phyloP scores from a whole-genome alignment of 2,113 vertebrate species.

The Neotoma lepida region DNA sequence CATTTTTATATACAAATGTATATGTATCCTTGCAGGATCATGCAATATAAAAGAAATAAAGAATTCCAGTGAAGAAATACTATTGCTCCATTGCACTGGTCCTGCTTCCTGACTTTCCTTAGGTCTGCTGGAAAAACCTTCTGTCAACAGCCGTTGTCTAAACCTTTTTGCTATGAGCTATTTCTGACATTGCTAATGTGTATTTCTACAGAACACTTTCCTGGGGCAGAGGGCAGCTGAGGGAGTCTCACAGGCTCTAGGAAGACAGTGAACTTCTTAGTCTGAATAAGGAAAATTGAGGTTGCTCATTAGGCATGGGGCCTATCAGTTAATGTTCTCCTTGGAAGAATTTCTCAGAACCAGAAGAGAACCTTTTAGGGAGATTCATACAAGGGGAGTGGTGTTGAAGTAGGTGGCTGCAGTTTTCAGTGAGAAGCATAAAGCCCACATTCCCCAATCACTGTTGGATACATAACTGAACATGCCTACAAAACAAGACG shows the following conservation, averaged over 20 bases:
- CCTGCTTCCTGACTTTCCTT: not conserved
- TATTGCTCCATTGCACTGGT: not conserved
- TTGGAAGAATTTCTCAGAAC: not conserved
- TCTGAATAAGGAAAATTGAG: not conserved
- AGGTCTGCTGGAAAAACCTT: not conserved
- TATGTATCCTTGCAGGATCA: not conserved
- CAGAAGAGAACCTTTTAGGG: not conserved
- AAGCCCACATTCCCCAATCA: not conserved
- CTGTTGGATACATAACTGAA: not conserved
- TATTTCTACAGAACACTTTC: not conserved
- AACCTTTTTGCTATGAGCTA: not conserved
- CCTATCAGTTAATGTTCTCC: not conserved
- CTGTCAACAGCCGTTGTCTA: not conserved
- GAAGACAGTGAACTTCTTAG: not conserved
- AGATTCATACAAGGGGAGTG: not conserved
- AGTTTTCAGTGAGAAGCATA: not conserved
- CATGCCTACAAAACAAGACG: not conserved
- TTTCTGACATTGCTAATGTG: not conserved
- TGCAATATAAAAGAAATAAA: not conserved
- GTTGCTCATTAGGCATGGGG: not conserved
- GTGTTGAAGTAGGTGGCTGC: not conserved
- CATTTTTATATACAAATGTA: constrained; percentile 27
- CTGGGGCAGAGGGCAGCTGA: not conserved
- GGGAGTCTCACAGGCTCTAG: not conserved
- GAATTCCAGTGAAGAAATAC: not conserved